These are phyloP conservation scores for Muntiacus muntjak DNA, from an alignment of 2,113 vertebrate species.

Conservation along the genomic window DNA sequence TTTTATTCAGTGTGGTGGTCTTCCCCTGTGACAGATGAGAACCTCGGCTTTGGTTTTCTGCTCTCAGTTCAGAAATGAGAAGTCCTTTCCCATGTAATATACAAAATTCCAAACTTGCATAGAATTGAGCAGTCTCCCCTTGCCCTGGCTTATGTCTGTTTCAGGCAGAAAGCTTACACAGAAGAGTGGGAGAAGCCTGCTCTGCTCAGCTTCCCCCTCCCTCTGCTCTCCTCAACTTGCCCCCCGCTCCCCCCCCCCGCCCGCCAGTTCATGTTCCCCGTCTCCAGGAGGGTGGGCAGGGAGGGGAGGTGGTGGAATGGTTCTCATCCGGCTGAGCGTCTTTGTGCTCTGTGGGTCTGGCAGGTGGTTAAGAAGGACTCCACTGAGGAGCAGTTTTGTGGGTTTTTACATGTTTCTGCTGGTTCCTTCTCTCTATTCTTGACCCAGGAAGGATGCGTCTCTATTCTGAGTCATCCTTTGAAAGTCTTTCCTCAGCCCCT, in stretches of 20 bases:
- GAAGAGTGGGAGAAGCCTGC: rapidly evolving
- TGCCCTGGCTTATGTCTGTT: neutral
- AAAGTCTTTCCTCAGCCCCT: neutral
- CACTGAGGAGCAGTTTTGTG: neutral
- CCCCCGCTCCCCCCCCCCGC: neutral
- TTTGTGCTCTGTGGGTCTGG: neutral
- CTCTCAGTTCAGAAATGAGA: neutral
- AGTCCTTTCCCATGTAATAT: neutral
- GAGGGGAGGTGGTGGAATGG: too few species aligned
- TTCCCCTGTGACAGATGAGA: neutral
- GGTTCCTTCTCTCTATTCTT: neutral
- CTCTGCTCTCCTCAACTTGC: neutral
- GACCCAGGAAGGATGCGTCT: neutral
- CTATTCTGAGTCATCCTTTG: neutral
- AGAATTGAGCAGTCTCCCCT: neutral
- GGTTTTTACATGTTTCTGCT: neutral
- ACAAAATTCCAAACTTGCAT: neutral
- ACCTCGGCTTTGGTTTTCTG: neutral
- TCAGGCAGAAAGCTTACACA: neutral
- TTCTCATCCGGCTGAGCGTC: neutral
- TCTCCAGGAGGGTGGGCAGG: neutral
- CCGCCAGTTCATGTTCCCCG: neutral
- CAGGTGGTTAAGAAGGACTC: neutral
- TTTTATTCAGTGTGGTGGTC: neutral
- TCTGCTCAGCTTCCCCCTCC: neutral